Evolutionary conservation across 1,140 invertebrate genomes (phyloP).

Genomic region (Zaprionus davidi): DNA sequence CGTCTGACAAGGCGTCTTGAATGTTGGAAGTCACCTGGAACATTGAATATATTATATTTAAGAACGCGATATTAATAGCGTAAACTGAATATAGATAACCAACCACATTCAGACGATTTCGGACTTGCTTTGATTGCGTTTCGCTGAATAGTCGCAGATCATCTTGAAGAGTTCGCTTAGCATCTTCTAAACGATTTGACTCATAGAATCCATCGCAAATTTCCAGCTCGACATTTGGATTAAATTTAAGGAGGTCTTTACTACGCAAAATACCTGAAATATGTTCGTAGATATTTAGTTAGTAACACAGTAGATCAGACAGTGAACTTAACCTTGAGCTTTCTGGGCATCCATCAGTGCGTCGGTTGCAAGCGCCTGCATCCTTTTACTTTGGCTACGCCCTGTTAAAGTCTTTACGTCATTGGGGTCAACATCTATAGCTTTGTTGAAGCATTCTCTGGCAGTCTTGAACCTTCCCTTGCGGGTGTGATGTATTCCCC

Average conservation of each 20-base stretch:
- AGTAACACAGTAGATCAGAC: background rate
- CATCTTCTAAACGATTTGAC: conserved; percentile 65
- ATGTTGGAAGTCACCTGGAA: conserved; percentile 57
- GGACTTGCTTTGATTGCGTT: conserved; percentile 31
- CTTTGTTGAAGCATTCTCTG: conserved; percentile 47
- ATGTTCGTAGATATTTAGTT: background rate
- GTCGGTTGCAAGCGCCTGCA: conserved; percentile 40
- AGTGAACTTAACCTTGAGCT: conserved; percentile 50
- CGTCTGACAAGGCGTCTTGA: conserved; percentile 40
- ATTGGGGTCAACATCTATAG: conserved; percentile 36
- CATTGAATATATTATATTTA: conserved; percentile 7
- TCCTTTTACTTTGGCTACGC: conserved; percentile 48
- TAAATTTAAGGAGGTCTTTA: background rate
- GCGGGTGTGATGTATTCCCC: conserved; percentile 43
- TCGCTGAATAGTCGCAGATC: conserved; percentile 25
- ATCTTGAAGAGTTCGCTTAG: conserved; percentile 50
- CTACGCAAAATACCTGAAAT: conserved; percentile 24
- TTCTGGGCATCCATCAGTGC: conserved; percentile 51
- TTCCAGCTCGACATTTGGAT: conserved; percentile 40
- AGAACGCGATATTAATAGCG: background rate
- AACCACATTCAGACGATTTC: conserved; percentile 58
- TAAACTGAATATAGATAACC: background rate
- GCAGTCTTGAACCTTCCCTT: conserved; percentile 31
- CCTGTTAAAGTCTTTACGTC: conserved; percentile 36
- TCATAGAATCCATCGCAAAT: conserved; percentile 64